Base-by-base conservation (phyloP, 2,888 invertebrate species). In the Ernsta delagoae region DNA sequence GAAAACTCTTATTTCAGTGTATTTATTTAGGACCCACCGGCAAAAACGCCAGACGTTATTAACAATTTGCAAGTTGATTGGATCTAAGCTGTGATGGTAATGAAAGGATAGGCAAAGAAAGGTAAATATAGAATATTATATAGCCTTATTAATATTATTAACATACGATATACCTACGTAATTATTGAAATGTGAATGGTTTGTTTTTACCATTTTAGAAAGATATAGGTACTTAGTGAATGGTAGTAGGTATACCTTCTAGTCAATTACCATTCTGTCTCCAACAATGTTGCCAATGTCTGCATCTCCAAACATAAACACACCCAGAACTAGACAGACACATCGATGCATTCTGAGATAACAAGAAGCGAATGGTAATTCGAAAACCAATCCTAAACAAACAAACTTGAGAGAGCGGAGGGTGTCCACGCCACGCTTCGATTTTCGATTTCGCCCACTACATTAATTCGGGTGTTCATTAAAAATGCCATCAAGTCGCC, bases 391-490 rank as follows among this genome's bases (percentile, higher is more conserved):
- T 92, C 92, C 93, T 92, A 92, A 92, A 82, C 83, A 90, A 92
- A 91, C 90, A 88, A 78, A 83, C 83, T 77, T 79, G 82, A 81
- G 82, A 75, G 77, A 77, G 72, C 74, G 74, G 61, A 80, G 85
- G 80, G 85, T 81, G 85, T 85, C 84, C 87, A 84, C 87, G 85
- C 84, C 86, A 84, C 87, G 85, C 88, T 92, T 89, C 88, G 89
- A 88, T 90, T 85, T 89, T 89, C 90, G 87, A 92, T 91, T 89
- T 88, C 85, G 73, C 88, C 91, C 92, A 93, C 92, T 93, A 93
- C 93, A 93, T 93, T 93, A 93, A 93, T 88, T 92, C 93, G 86
- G 82, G 88, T 85, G 91, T 93, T 93, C 93, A 93, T 93, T 93
- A 93, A 92, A 92, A 93, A 93, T 92, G 92, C 93, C 90, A 93